These are phyloP conservation scores for Macroramphosus scolopax DNA, from an alignment of 2,797 vertebrate species.

Conservation along the genomic window DNA sequence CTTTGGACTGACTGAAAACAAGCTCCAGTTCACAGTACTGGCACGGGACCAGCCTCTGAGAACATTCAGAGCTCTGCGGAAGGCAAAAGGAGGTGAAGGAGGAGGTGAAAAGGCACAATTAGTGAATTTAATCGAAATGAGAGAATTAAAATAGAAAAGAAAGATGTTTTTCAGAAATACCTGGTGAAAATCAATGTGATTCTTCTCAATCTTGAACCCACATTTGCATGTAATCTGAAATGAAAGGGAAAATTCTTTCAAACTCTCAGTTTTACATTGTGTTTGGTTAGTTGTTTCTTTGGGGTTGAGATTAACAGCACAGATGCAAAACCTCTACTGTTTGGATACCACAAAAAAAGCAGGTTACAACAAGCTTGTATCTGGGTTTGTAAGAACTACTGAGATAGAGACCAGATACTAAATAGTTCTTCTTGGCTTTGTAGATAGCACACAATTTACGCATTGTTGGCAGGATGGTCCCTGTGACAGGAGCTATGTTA, in stretches of 20 bases:
- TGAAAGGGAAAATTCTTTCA: constrained; percentile 17
- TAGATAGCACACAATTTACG: too few species aligned
- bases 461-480: too few species aligned
- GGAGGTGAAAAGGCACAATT: neutral
- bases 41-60: constrained; percentile 85
- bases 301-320: too few species aligned
- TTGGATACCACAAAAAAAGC: too few species aligned
- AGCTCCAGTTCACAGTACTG: constrained; percentile 92
- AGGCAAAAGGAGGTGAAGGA: too few species aligned
- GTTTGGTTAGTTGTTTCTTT: too few species aligned
- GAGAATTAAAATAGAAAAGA: neutral
- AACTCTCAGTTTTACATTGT: neutral
- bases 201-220: constrained; percentile 87
- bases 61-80: constrained; percentile 77
- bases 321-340: too few species aligned
- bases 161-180: constrained; percentile 61
- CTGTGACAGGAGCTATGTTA: too few species aligned
- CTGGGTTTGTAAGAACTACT: too few species aligned
- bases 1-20: constrained; percentile 82
- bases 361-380: too few species aligned
- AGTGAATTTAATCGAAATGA: neutral
- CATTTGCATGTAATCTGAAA: constrained; percentile 92
- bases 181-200: constrained; percentile 84
- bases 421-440: too few species aligned
- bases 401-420: too few species aligned